Evolutionary conservation across 92 coral and sea anemone species (phyloP), one percentile per base, ranked within the genome.

Genomic region (Epizoanthus stellaris): DNA sequence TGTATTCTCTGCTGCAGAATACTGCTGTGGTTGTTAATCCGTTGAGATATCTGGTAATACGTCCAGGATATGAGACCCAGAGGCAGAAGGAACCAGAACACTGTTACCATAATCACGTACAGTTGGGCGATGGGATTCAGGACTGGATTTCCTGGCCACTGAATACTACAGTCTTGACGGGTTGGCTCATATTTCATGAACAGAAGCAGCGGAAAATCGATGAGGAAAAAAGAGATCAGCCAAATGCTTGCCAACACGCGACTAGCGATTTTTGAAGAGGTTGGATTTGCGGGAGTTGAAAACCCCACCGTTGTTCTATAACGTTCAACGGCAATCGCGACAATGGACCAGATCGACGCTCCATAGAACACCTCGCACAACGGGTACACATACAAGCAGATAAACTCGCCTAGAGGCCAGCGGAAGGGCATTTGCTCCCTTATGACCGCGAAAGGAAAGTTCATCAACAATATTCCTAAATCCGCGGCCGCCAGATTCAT

Each of bases 341-440:
- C 91, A 39, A 90, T 87, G 3, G 81, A 83, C 93, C 93, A 90
- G 8, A 87, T 87, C 1, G 93, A 90, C 66, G 90, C 80, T 45
- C 91, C 93, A 53, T 75, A 81, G 63, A 90, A 90, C 11, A 87
- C 79, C 15, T 90, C 93, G 23, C 85, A 14, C 5, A 77, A 43
- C 7, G 93, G 93, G 36, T 69, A 90, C 4, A 90, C 65, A 64
- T 87, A 87, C n/a, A 84, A 67, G 72, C 93, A 90, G 10, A 83
- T 61, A 56, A 74, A 87, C 52, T 86, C 87, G 36, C 93, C 93
- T 20, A 90, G 60, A 36, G 93, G 93, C 93, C 93, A 90, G 9
- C 75, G 52, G 11, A 61, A 85, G 3, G 92, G 92, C 36, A 76
- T 68, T 25, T 82, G 85, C 13, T 80, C 80, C 61, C 88, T 82